A percentile compares a stretch with the other conserved stretches of the same genome.
phyloP scores from a whole-genome alignment of 1,140 invertebrate species.

The Bombus pascuorum region DNA sequence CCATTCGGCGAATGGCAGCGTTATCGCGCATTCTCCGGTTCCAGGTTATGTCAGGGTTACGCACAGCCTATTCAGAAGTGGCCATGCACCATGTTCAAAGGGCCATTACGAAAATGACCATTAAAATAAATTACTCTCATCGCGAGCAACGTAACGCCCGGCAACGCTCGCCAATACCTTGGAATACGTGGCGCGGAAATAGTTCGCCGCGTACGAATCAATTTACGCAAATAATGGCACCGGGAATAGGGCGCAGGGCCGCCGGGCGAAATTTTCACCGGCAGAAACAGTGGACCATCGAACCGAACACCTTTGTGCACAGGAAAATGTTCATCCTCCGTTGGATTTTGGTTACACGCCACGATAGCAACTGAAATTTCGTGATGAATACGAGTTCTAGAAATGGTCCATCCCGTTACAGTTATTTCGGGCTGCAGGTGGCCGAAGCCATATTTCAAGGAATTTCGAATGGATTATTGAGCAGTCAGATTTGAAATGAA shows the following conservation, averaged over 20 bases:
- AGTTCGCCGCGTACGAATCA: constrained; percentile 3
- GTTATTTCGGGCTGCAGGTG: constrained; percentile 6
- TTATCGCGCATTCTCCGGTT: constrained; percentile 16
- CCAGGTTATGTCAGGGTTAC: constrained; percentile 13
- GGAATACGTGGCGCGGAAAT: constrained; percentile 22
- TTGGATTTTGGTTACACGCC: neutral
- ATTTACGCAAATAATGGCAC: constrained; percentile 8
- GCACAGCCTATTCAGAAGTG: constrained; percentile 12
- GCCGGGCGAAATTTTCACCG: neutral
- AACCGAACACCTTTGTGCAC: neutral
- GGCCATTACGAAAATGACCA: constrained; percentile 20
- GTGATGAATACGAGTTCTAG: constrained; percentile 5
- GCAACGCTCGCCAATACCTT: constrained; percentile 10
- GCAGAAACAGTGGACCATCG: neutral
- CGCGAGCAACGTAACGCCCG: neutral
- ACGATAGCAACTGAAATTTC: neutral
- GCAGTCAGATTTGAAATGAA: neutral
- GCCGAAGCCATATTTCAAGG: neutral
- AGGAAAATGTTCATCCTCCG: neutral
- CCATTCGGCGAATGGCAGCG: constrained; percentile 3
- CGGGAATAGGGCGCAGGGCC: neutral
- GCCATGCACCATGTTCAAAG: constrained; percentile 8
- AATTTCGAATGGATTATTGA: constrained; percentile 6
- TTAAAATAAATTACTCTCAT: constrained; percentile 32
- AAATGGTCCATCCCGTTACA: neutral